These are phyloP conservation scores for Apis mellifera DNA, from an alignment of 1,140 invertebrate species.

Conservation along the genomic window Amel_HAv3.1 CM009935.2:9862001-9862500, in stretches of 20 bases:
- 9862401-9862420: slow-evolving; percentile 27
- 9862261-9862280: no score
- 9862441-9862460: slow-evolving; percentile 52
- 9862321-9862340: slow-evolving; percentile 11
- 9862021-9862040: slow-evolving; percentile 34
- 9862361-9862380: background rate
- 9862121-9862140: slow-evolving; percentile 67
- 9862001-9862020: background rate
- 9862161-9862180: slow-evolving; percentile 4
- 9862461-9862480: slow-evolving; percentile 53
- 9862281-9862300: background rate
- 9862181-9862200: no score
- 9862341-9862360: background rate
- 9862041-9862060: slow-evolving; percentile 50
- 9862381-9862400: slow-evolving; percentile 6
- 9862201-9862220: background rate
- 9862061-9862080: slow-evolving; percentile 55
- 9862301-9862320: background rate
- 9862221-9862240: background rate
- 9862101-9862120: slow-evolving; percentile 65
- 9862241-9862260: background rate
- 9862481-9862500: slow-evolving; percentile 73
- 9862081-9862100: slow-evolving; percentile 51
- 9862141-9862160: slow-evolving; percentile 73
- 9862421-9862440: slow-evolving; percentile 64